Percentiles rank a stretch among this genome's conserved stretches.
phyloP scores from a whole-genome alignment of 2,797 vertebrate genomes.

The Petrocephalus schoutedeni region DNA sequence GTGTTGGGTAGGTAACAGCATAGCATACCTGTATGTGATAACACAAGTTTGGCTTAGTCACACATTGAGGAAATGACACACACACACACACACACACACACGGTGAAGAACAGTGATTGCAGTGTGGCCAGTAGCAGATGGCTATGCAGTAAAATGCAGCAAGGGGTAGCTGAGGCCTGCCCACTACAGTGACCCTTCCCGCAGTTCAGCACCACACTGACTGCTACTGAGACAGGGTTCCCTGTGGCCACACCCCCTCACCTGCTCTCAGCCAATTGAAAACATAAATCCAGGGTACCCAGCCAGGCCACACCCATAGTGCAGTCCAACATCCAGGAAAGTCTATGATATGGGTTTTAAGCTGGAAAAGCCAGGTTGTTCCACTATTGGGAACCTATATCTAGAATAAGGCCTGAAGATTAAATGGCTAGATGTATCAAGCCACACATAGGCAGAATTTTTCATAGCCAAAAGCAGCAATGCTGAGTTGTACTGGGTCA shows the following conservation, averaged over 20 bases:
- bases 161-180: slow-evolving; percentile 3
- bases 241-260: background rate
- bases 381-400: background rate
- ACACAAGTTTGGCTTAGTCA: background rate
- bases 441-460: background rate
- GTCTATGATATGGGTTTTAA: background rate
- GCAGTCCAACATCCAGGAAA: background rate
- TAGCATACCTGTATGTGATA: background rate
- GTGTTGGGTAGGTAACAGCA: background rate
- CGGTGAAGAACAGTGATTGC: background rate
- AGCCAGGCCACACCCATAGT: background rate
- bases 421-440: background rate
- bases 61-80: background rate
- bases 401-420: background rate
- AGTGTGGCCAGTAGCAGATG: slow-evolving; percentile 10
- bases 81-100: background rate
- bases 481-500: background rate
- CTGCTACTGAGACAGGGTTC: background rate
- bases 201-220: slow-evolving; percentile 1
- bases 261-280: background rate
- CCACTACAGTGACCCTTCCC: background rate
- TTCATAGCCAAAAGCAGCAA: too few relatives aligned
- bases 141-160: slow-evolving; percentile 5
- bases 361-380: background rate
- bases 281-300: background rate